Percentiles rank a stretch among this genome's conserved stretches.
Conservation (phyloP, 2,113 vertebrate genomes). For the Sinocyclocheilus anshuiensis region DNA sequence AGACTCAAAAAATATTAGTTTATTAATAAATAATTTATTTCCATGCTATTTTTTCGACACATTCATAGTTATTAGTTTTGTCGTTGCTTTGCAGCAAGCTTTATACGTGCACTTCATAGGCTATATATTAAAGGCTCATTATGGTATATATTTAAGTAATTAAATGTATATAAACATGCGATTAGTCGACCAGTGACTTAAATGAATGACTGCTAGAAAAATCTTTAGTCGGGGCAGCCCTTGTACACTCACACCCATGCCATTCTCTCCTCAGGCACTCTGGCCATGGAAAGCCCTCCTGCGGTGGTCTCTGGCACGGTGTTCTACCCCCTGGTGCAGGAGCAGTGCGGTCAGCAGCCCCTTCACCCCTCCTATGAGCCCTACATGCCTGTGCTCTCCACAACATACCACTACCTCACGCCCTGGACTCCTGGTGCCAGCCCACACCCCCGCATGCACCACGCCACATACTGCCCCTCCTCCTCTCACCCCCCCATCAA, state of each 20-base stretch:
- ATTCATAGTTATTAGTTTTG: too few relatives aligned
- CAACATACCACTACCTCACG: conserved; percentile 70
- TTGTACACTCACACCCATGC: conserved; percentile 12
- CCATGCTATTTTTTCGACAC: too few relatives aligned
- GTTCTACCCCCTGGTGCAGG: conserved; percentile 80
- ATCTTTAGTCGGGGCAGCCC: too few relatives aligned
- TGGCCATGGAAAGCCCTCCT: conserved; percentile 72
- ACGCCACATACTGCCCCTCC: conserved; percentile 71
- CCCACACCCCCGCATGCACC: conserved; percentile 48
- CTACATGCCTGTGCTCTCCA: conserved; percentile 75
- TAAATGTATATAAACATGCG: too few relatives aligned
- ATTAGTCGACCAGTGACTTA: too few relatives aligned
- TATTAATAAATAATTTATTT: too few relatives aligned
- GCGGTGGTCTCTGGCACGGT: conserved; percentile 68
- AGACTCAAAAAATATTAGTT: too few relatives aligned
- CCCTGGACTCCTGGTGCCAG: conserved; percentile 77
- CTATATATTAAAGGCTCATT: too few relatives aligned
- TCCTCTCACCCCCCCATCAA: conserved; percentile 71
- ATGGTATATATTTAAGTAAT: too few relatives aligned
- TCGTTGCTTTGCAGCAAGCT: too few relatives aligned
- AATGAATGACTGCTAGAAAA: too few relatives aligned
- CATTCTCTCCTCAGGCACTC: conserved; percentile 72
- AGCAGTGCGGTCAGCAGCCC: conserved; percentile 75
- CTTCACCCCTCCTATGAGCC: conserved; percentile 80
- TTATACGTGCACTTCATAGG: too few relatives aligned